Evolutionary conservation across 2,888 invertebrate genomes (phyloP).

Genomic region (Agonopterix heracliana): DNA sequence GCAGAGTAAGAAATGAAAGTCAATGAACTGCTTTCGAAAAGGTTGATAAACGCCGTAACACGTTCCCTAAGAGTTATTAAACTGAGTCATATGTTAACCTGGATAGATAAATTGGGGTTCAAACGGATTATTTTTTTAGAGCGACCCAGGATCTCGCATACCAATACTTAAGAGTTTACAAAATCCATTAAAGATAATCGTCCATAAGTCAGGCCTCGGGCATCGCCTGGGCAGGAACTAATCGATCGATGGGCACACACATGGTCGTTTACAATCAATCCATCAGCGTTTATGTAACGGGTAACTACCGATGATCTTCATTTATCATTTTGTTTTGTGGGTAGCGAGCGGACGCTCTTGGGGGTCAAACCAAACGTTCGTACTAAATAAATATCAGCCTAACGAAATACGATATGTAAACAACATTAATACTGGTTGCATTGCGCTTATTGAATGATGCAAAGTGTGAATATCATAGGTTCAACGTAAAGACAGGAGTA

Average conservation of each 20-base stretch:
- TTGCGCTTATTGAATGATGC: no score
- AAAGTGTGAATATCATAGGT: no score
- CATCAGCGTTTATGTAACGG: conserved; percentile 71
- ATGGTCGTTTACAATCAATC: conserved; percentile 69
- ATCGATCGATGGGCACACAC: conserved; percentile 68
- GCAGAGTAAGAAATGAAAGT: not conserved
- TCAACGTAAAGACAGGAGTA: no score
- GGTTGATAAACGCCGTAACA: conserved; percentile 15
- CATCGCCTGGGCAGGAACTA: conserved; percentile 54
- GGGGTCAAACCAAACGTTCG: conserved; percentile 52
- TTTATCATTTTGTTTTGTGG: conserved; percentile 73
- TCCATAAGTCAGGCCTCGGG: conserved; percentile 51
- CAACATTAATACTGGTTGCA: conserved; percentile 29
- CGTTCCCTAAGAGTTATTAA: conserved; percentile 34
- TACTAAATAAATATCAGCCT: conserved; percentile 46
- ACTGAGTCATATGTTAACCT: conserved; percentile 39
- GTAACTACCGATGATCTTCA: conserved; percentile 69
- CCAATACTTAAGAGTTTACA: conserved; percentile 57
- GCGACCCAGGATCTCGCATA: conserved; percentile 45
- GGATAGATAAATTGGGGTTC: conserved; percentile 47
- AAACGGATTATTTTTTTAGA: conserved; percentile 43
- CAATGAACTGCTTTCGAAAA: not conserved
- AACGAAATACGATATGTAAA: conserved; percentile 55
- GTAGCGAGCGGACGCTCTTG: conserved; percentile 58
- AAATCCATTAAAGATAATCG: conserved; percentile 71